These are phyloP conservation scores for Harpalus rubripes DNA, from an alignment of 2,888 invertebrate genomes.

Conservation along the genomic window DNA sequence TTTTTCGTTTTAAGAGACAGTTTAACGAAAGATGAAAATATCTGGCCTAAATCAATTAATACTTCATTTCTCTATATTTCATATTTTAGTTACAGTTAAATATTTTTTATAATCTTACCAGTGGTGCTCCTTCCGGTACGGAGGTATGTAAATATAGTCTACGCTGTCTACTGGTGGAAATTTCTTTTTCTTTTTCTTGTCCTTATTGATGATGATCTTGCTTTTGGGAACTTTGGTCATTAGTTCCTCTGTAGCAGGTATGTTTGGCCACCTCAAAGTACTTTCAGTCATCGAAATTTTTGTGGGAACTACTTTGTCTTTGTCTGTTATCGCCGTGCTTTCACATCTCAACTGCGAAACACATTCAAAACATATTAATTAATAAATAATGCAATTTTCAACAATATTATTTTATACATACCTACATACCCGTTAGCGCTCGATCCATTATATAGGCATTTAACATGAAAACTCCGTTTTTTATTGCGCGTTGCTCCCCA, in stretches of 20 bases:
- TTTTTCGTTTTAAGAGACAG: too few relatives aligned
- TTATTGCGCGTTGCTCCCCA: too few relatives aligned
- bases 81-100: too few relatives aligned
- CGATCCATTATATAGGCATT: too few relatives aligned
- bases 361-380: background rate
- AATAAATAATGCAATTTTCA: too few relatives aligned
- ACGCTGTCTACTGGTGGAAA: constrained; percentile 50
- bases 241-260: constrained; percentile 72
- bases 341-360: constrained; percentile 4
- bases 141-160: constrained; percentile 51
- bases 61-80: too few relatives aligned
- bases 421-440: too few relatives aligned
- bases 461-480: too few relatives aligned
- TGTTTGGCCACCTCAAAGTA: constrained; percentile 72
- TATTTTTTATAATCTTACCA: constrained; percentile 35
- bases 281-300: constrained; percentile 73
- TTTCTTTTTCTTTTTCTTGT: constrained; percentile 41
- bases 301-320: constrained; percentile 73
- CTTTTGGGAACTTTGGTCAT: constrained; percentile 74
- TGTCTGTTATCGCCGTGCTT: constrained; percentile 3
- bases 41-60: too few relatives aligned
- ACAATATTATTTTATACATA: too few relatives aligned
- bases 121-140: constrained; percentile 42
- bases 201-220: constrained; percentile 74
- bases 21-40: too few relatives aligned